Conservation (phyloP, 2,888 invertebrate species). For the Pherbina coryleti region DNA sequence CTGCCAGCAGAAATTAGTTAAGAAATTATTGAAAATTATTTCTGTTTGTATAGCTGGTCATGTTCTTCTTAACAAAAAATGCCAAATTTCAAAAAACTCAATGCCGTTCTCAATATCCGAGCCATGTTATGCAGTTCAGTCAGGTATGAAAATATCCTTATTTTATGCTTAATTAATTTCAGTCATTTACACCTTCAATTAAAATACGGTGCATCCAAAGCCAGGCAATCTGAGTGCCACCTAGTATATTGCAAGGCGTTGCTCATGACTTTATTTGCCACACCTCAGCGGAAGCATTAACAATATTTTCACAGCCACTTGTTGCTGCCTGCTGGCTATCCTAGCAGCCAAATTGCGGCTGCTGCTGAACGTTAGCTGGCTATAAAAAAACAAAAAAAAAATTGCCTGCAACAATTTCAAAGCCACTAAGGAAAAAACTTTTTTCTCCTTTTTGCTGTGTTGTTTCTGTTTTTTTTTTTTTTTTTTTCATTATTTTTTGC, state of each 20-base stretch:
- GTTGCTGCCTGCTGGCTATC: not conserved
- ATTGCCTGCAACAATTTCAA: not conserved
- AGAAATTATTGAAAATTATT: not conserved
- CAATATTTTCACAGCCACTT: slow-evolving; percentile 21
- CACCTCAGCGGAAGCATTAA: slow-evolving; percentile 34
- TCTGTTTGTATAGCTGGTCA: not conserved
- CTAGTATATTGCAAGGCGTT: slow-evolving; percentile 18
- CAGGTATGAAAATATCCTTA: not conserved
- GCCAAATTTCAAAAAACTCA: not conserved
- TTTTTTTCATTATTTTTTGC: not conserved
- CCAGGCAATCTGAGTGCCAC: not conserved
- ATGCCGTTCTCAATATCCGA: not conserved
- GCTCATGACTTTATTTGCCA: slow-evolving; percentile 35
- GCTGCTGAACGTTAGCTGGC: not conserved
- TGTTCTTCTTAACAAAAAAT: too few species aligned
- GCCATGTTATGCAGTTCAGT: not conserved
- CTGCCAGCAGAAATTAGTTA: not conserved
- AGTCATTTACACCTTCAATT: slow-evolving; percentile 30
- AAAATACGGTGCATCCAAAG: not conserved
- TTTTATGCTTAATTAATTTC: slow-evolving; percentile 33
- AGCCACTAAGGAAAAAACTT: not conserved
- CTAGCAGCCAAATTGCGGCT: not conserved
- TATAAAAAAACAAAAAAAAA: not conserved
- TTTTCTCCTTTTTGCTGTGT: not conserved
- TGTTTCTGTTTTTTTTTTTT: not conserved